phyloP scores from a whole-genome alignment of 2,113 vertebrate species.

The Cyphomyrus discorhynchus region DNA sequence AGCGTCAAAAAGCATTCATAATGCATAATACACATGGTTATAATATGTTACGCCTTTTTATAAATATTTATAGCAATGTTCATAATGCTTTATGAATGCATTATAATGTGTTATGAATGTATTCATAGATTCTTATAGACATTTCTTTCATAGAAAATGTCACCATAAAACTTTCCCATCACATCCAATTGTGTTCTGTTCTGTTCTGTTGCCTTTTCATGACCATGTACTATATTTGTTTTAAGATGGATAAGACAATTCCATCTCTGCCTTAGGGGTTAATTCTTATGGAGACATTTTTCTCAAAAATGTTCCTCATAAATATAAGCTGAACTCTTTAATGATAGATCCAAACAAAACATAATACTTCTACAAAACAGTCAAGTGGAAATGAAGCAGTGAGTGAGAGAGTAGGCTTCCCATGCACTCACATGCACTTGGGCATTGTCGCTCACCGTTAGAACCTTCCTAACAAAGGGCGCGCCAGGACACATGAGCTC shows the following conservation, averaged over 20 bases:
- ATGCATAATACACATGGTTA: neutral
- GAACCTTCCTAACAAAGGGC: conserved; percentile 65
- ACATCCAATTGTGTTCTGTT: neutral
- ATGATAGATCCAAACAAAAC: neutral
- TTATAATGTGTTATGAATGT: neutral
- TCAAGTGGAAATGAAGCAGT: neutral
- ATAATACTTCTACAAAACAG: neutral
- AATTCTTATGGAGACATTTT: neutral
- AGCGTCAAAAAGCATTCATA: neutral
- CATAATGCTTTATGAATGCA: neutral
- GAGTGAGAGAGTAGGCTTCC: neutral
- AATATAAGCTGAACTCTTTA: neutral
- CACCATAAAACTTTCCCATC: neutral
- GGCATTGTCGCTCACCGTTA: conserved; percentile 62
- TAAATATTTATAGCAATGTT: neutral
- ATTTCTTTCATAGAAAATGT: neutral
- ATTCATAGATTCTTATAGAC: neutral
- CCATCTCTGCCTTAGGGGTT: neutral
- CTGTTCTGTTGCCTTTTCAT: neutral
- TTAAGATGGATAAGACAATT: neutral
- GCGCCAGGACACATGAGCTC: conserved; percentile 71
- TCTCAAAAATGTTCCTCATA: neutral
- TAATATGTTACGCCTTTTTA: neutral
- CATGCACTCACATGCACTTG: neutral
- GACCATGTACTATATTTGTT: neutral